phyloP scores from a whole-genome alignment of 1,140 invertebrate species.

The Solen grandis region DNA sequence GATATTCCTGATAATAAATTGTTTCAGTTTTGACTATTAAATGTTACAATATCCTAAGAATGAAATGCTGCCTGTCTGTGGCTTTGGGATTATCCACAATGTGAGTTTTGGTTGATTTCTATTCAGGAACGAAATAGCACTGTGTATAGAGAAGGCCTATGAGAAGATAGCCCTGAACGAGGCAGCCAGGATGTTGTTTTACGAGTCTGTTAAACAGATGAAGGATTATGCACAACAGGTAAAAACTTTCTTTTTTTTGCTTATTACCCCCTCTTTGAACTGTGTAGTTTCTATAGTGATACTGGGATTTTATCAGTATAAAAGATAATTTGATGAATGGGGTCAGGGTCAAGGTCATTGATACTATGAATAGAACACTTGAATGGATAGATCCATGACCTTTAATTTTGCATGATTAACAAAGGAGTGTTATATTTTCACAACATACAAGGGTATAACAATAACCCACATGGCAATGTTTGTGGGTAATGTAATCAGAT shows the following conservation, averaged over 20 bases:
- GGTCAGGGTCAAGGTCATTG: neutral
- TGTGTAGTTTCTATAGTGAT: neutral
- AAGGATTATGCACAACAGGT: slow-evolving; percentile 88
- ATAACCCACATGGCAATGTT: too few relatives aligned
- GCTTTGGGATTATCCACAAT: too few relatives aligned
- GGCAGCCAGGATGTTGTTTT: slow-evolving; percentile 94
- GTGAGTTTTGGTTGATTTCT: slow-evolving; percentile 31
- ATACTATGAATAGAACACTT: too few relatives aligned
- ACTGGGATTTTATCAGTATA: neutral
- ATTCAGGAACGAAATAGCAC: slow-evolving; percentile 92
- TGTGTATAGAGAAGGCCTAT: slow-evolving; percentile 98
- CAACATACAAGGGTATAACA: too few relatives aligned
- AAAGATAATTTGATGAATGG: neutral
- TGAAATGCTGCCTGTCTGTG: neutral
- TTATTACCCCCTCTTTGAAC: too few relatives aligned
- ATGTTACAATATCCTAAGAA: neutral
- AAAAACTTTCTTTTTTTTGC: too few relatives aligned
- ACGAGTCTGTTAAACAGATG: slow-evolving; percentile 86
- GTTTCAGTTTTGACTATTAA: neutral
- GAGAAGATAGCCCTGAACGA: slow-evolving; percentile 93
- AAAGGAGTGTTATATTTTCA: too few relatives aligned
- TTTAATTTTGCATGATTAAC: too few relatives aligned
- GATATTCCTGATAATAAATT: neutral
- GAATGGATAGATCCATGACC: too few relatives aligned
- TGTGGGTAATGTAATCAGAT: too few relatives aligned